Evolutionary conservation across 2,888 invertebrate genomes (phyloP).

Genomic region (Lasioglossum malachurum): DNA sequence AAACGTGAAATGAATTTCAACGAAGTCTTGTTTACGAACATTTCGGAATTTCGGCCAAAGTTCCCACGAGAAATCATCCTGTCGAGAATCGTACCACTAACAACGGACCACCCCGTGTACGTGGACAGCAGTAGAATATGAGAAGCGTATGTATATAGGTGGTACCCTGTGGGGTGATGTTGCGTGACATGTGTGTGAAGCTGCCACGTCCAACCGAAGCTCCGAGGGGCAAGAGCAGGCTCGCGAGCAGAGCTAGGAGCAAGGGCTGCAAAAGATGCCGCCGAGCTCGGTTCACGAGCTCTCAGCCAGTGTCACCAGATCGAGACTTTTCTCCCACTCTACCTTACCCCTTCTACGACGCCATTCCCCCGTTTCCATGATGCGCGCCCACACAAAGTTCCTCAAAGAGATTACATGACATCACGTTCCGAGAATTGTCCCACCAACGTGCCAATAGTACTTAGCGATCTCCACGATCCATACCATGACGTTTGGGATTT

Average conservation of each 20-base stretch:
- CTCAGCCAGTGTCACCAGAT: too few relatives aligned
- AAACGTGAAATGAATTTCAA: neutral
- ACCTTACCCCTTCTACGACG: neutral
- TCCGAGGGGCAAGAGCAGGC: neutral
- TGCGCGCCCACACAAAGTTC: neutral
- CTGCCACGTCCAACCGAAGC: neutral
- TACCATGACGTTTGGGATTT: too few relatives aligned
- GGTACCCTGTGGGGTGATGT: conserved; percentile 17
- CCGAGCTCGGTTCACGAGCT: neutral
- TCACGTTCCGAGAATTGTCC: neutral
- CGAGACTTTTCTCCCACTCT: too few relatives aligned
- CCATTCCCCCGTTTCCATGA: neutral
- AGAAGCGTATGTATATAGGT: conserved; percentile 40
- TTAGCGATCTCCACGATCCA: too few relatives aligned
- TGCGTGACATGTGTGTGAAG: conserved; percentile 13
- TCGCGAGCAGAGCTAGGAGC: neutral
- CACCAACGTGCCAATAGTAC: neutral
- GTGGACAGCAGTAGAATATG: conserved; percentile 43
- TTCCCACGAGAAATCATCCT: neutral
- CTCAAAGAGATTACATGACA: neutral
- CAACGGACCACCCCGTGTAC: neutral
- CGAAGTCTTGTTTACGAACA: neutral
- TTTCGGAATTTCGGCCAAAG: neutral
- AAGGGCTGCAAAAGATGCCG: neutral
- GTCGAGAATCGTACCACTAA: neutral